Evolutionary conservation across 2,113 vertebrate species (phyloP), one percentile per base, ranked within the genome.

Genomic region (Telmatochromis sp.): DNA sequence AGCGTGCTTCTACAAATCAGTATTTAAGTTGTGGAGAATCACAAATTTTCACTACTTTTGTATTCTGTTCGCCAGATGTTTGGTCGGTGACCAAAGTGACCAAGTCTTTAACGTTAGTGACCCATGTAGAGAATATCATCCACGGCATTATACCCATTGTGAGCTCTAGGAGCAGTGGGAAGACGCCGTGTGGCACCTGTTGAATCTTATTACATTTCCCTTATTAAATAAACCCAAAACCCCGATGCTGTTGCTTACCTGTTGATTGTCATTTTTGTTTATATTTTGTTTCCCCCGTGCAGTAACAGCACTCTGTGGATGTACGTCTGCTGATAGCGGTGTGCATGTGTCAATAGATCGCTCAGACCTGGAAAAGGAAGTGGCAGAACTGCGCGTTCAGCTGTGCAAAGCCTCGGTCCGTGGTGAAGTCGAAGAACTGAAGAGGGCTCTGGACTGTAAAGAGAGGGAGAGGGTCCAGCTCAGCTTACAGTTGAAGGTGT

Each of bases 401-500:
- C 89, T 99, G 86, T 94, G 63, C 86, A 95, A 95, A 57, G 96
- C 85, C 10, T 91, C 96, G 2, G 84, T 97, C 63, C 93, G 95
- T 14, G 94, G 96, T 21, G 98, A 99, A 84, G 94, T 97, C 5
- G 97, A 98, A 71, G 98, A 98, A 26, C 92, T 97, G 23, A 98
- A 96, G 92, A 97, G 93, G 84, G 94, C 95, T 71, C 50, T 98
- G 91, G 97, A 98, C 7, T 88, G 23, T 53, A 98, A 97, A 86
- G 98, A 98, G 90, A 97, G 95, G 84, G 98, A 99, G 94, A 97
- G 94, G 87, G 89, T 95, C 15, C 96, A 96, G 53, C 96, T 99
- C 89, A 84, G 95, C 45, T 90, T 93, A 55, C 97, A 97, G 80
- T 88, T 99, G 51, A 96, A 99, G 97, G 98, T 99, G n/a, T 80